phyloP scores from a whole-genome alignment of 2,113 vertebrate species.

The Gasterosteus nipponicus region DNA sequence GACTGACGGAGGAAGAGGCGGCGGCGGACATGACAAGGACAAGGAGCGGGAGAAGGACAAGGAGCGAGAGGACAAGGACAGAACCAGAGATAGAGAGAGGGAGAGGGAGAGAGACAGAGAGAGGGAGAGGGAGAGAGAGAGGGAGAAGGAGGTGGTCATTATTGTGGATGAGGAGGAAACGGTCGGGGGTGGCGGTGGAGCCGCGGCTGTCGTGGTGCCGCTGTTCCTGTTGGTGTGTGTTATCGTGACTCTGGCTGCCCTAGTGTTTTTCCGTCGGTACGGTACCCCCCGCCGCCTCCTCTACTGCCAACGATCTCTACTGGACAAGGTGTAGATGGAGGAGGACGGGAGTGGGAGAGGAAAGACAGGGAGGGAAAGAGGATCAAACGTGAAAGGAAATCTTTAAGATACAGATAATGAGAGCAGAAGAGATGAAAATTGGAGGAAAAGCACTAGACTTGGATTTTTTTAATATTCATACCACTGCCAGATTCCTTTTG shows the following conservation, averaged over 20 bases:
- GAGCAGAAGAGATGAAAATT: slow-evolving; percentile 37
- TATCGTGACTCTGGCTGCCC: slow-evolving; percentile 81
- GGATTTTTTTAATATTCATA: slow-evolving; percentile 54
- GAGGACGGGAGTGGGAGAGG: slow-evolving; percentile 21
- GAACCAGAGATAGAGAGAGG: slow-evolving; percentile 44
- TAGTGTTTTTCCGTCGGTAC: slow-evolving; percentile 87
- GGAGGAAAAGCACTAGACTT: slow-evolving; percentile 48
- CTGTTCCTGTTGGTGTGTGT: slow-evolving; percentile 86
- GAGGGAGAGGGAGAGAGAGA: slow-evolving; percentile 35
- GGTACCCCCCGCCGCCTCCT: slow-evolving; percentile 89
- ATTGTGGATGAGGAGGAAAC: slow-evolving; percentile 75
- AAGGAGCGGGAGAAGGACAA: slow-evolving; percentile 61
- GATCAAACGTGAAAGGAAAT: slow-evolving; percentile 17
- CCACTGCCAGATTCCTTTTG: slow-evolving; percentile 71
- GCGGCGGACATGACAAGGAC: slow-evolving; percentile 71
- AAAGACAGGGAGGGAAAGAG: slow-evolving; percentile 20
- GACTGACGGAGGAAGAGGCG: slow-evolving; percentile 72
- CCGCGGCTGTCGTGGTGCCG: slow-evolving; percentile 82
- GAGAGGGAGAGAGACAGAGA: slow-evolving; percentile 47
- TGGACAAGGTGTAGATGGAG: slow-evolving; percentile 89
- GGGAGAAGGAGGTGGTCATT: slow-evolving; percentile 85
- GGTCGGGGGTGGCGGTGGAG: slow-evolving; percentile 58
- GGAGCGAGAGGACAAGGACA: slow-evolving; percentile 55
- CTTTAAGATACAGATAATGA: slow-evolving; percentile 13
- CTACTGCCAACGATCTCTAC: slow-evolving; percentile 90